Evolutionary conservation across 2,888 invertebrate genomes (phyloP).

Genomic region (Eristalinus sepulchralis): DNA sequence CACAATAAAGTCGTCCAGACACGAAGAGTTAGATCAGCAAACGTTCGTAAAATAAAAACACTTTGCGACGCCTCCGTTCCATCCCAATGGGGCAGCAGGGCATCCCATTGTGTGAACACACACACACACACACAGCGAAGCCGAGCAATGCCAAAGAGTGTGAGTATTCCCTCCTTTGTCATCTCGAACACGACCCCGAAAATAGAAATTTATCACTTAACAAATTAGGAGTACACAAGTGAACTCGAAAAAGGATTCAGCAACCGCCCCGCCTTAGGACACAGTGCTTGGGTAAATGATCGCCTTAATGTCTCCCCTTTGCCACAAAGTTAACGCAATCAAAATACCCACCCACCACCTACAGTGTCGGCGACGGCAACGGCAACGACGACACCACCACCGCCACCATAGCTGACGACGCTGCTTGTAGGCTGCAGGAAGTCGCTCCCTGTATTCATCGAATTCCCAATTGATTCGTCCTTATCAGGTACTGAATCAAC

Average conservation of each 20-base stretch:
- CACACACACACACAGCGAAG: neutral
- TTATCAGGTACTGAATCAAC: conserved; percentile 39
- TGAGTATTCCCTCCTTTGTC: neutral
- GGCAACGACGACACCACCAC: neutral
- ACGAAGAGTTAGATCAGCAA: conserved; percentile 36
- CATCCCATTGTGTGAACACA: neutral
- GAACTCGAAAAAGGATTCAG: conserved; percentile 15
- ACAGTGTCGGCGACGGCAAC: neutral
- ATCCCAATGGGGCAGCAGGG: neutral
- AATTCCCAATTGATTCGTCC: conserved; percentile 55
- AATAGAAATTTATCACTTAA: conserved; percentile 23
- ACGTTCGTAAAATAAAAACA: conserved; percentile 7
- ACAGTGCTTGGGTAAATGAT: conserved; percentile 50
- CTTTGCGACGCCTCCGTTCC: conserved; percentile 10
- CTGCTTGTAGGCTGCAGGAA: neutral
- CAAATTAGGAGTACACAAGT: conserved; percentile 32
- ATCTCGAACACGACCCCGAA: conserved; percentile 8
- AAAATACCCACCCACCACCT: conserved; percentile 6
- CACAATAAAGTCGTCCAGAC: conserved; percentile 29
- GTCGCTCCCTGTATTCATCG: conserved; percentile 4
- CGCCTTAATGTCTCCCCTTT: conserved; percentile 59
- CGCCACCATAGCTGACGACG: neutral
- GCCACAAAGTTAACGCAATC: conserved; percentile 60
- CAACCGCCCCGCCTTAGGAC: neutral
- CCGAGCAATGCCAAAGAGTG: neutral